These are phyloP conservation scores for Protobothrops flavoviridis DNA, from an alignment of 2,113 vertebrate species.

Conservation along the genomic window DNA sequence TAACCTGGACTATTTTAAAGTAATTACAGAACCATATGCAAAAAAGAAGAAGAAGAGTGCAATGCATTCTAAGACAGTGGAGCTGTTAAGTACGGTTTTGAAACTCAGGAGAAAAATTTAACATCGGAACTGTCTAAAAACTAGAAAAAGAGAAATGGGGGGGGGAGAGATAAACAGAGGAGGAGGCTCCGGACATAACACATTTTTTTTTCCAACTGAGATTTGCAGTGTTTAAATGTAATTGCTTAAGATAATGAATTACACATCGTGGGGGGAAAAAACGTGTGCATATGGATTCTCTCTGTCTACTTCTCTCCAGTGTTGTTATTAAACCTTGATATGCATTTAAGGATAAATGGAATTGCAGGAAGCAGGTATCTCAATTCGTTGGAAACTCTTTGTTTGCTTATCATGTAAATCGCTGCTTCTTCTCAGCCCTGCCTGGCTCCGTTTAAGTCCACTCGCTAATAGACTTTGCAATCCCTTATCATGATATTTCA, in stretches of 20 bases:
- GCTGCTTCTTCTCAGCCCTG: slow-evolving; percentile 48
- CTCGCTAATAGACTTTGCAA: slow-evolving; percentile 58
- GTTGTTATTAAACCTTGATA: slow-evolving; percentile 43
- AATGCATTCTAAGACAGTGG: neutral
- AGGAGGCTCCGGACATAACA: neutral
- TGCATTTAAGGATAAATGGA: slow-evolving; percentile 41
- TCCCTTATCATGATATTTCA: slow-evolving; percentile 62
- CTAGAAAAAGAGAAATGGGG: too few relatives aligned
- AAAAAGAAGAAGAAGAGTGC: neutral
- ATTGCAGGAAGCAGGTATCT: slow-evolving; percentile 62
- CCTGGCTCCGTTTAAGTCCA: slow-evolving; percentile 52
- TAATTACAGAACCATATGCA: too few relatives aligned
- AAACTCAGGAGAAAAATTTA: neutral
- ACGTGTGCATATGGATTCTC: neutral
- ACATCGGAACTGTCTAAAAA: neutral
- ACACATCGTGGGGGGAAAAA: neutral
- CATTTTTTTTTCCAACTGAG: neutral
- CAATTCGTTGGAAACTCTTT: slow-evolving; percentile 54
- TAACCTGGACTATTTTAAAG: neutral
- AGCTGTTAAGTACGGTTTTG: neutral
- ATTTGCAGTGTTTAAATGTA: slow-evolving; percentile 6
- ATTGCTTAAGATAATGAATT: neutral
- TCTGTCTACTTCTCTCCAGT: neutral
- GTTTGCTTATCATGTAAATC: slow-evolving; percentile 55
- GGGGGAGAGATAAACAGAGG: neutral